Evolutionary conservation across 2,888 invertebrate genomes (phyloP).

Genomic region (Lasioglossum lativentre): DNA sequence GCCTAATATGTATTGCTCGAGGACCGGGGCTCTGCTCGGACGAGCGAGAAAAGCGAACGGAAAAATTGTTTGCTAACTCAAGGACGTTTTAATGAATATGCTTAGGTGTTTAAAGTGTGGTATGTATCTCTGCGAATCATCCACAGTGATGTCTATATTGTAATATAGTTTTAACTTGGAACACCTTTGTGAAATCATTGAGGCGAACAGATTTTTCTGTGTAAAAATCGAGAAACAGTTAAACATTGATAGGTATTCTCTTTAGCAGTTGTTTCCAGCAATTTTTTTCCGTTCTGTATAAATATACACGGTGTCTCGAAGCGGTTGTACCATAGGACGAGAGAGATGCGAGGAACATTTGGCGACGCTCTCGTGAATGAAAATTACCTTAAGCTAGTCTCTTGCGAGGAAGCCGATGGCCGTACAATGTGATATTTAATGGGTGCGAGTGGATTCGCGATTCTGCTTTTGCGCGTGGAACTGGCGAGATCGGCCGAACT

Average conservation of each 20-base stretch:
- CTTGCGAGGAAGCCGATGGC: constrained; percentile 76
- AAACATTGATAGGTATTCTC: background rate
- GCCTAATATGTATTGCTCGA: background rate
- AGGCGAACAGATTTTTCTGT: background rate
- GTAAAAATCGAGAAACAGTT: too few relatives aligned
- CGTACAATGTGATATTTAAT: constrained; percentile 82
- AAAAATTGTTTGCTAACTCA: background rate
- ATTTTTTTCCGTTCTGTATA: background rate
- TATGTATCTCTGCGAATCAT: background rate
- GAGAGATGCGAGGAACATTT: constrained; percentile 32
- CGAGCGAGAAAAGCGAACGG: background rate
- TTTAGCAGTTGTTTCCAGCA: background rate
- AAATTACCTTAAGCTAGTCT: constrained; percentile 79
- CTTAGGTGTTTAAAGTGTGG: background rate
- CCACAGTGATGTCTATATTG: background rate
- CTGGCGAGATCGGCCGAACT: background rate
- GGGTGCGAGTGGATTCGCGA: constrained; percentile 57
- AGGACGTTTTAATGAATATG: background rate
- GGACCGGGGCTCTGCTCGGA: background rate
- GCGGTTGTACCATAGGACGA: constrained; percentile 19
- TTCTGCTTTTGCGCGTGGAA: background rate
- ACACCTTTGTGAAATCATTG: background rate
- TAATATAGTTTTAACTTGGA: background rate
- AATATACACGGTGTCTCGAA: background rate
- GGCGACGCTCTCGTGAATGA: constrained; percentile 51